Percentiles rank a stretch among this genome's conserved stretches.
Evolutionary conservation across 2,113 vertebrate genomes (phyloP).

Genomic region (Muntiacus reevesi): DNA sequence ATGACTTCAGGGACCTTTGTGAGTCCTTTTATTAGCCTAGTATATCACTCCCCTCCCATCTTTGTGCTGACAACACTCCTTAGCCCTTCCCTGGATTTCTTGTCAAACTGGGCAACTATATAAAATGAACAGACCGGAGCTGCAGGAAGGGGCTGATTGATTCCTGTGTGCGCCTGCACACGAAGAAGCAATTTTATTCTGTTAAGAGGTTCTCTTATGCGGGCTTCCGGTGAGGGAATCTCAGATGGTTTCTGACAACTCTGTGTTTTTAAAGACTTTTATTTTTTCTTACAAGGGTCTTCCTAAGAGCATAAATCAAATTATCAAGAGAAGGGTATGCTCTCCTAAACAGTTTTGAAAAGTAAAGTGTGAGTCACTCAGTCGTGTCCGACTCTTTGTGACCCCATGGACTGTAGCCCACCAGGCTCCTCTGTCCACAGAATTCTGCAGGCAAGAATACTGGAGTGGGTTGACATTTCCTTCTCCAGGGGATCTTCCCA

Average conservation of each 20-base stretch:
- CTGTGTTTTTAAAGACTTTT: constrained; percentile 58
- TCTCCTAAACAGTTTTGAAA: neutral
- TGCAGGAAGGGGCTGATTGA: accelerated
- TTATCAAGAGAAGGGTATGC: constrained; percentile 41
- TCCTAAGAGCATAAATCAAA: constrained; percentile 67
- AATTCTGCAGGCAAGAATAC: neutral
- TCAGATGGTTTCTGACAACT: constrained; percentile 68
- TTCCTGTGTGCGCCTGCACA: neutral
- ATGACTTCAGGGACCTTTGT: constrained; percentile 73
- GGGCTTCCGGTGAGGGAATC: neutral
- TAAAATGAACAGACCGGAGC: neutral
- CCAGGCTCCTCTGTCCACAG: neutral
- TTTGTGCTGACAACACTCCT: constrained; percentile 69
- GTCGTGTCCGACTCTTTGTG: neutral
- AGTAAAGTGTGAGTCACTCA: neutral
- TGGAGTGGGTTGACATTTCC: neutral
- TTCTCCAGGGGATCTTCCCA: neutral
- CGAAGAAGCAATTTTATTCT: neutral
- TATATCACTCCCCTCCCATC: constrained; percentile 68
- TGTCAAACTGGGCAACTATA: neutral
- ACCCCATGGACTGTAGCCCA: neutral
- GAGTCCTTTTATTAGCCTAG: constrained; percentile 73
- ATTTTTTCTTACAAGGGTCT: constrained; percentile 41
- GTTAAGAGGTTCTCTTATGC: constrained; percentile 19
- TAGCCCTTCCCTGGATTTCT: constrained; percentile 17